phyloP scores from a whole-genome alignment of 2,113 vertebrate species.

The Percina caprodes region DNA sequence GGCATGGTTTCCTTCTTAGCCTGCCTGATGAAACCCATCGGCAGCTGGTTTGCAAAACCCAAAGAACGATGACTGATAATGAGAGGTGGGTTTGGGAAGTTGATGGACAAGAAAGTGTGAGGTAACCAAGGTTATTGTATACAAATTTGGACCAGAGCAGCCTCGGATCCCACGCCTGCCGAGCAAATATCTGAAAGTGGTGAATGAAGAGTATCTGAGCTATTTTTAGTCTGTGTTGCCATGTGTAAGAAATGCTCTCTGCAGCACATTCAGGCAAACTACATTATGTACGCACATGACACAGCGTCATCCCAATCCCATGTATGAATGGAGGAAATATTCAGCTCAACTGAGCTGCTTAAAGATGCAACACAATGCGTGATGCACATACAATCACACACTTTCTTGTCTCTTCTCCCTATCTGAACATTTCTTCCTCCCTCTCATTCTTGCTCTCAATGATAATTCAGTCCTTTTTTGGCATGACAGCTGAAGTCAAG shows the following conservation, averaged over 20 bases:
- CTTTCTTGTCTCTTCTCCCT: not conserved
- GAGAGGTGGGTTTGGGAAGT: not conserved
- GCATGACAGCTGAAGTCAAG: not conserved
- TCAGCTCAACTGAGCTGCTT: constrained; percentile 28
- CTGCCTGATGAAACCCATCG: constrained; percentile 19
- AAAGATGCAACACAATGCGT: not conserved
- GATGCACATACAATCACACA: not conserved
- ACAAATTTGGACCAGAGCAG: constrained; percentile 3
- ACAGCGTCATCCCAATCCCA: constrained; percentile 42
- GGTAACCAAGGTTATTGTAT: not conserved
- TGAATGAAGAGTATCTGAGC: constrained; percentile 44
- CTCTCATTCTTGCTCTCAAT: not conserved
- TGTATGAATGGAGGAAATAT: constrained; percentile 42
- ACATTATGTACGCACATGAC: constrained; percentile 27
- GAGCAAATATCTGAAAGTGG: constrained; percentile 39
- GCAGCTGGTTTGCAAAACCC: constrained; percentile 12
- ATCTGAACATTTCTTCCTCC: not conserved
- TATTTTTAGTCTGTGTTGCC: constrained; percentile 79
- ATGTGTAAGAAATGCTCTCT: constrained; percentile 60
- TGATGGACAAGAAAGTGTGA: not conserved
- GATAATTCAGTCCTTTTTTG: not conserved
- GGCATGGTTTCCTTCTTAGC: not conserved
- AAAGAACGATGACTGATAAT: not conserved
- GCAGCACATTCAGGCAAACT: constrained; percentile 33
- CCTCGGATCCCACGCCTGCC: constrained; percentile 18